phyloP scores from a whole-genome alignment of 2,113 vertebrate genomes.

The Excalfactoria chinensis region DNA sequence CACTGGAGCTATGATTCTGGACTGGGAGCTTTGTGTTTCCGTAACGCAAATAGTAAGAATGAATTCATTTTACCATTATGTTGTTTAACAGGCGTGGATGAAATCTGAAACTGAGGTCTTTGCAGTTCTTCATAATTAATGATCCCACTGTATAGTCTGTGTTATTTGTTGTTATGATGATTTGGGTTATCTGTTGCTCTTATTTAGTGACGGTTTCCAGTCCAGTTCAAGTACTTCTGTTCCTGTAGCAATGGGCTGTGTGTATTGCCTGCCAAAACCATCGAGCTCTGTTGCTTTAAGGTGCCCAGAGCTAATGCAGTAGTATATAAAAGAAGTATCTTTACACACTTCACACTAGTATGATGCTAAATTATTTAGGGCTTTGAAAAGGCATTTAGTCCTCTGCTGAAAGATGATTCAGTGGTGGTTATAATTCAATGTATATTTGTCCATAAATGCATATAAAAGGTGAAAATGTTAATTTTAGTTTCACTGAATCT shows the following conservation, averaged over 20 bases:
- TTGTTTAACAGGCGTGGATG: not conserved
- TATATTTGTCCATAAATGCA: slow-evolving; percentile 32
- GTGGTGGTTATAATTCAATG: slow-evolving; percentile 1
- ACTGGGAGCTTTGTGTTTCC: not conserved
- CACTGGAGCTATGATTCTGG: not conserved
- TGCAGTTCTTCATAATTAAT: not conserved
- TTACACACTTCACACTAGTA: slow-evolving; percentile 16
- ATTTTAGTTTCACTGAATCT: slow-evolving; percentile 51
- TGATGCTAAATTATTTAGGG: slow-evolving; percentile 33
- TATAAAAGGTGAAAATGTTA: slow-evolving; percentile 39
- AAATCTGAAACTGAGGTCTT: not conserved
- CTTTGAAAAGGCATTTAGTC: slow-evolving; percentile 52
- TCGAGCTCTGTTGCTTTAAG: not conserved
- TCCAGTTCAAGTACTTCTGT: not conserved
- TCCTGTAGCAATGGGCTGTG: not conserved
- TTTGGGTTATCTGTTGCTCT: not conserved
- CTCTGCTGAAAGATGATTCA: slow-evolving; percentile 2
- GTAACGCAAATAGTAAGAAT: not conserved
- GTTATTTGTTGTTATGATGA: not conserved
- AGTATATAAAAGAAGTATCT: slow-evolving; percentile 18
- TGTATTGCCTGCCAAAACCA: slow-evolving; percentile 8
- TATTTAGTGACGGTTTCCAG: not conserved
- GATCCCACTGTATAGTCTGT: not conserved
- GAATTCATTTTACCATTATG: not conserved
- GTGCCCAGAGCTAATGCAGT: slow-evolving; percentile 21